Conservation (phyloP, 2,797 vertebrate genomes). For the Cheirogaleus major region DNA sequence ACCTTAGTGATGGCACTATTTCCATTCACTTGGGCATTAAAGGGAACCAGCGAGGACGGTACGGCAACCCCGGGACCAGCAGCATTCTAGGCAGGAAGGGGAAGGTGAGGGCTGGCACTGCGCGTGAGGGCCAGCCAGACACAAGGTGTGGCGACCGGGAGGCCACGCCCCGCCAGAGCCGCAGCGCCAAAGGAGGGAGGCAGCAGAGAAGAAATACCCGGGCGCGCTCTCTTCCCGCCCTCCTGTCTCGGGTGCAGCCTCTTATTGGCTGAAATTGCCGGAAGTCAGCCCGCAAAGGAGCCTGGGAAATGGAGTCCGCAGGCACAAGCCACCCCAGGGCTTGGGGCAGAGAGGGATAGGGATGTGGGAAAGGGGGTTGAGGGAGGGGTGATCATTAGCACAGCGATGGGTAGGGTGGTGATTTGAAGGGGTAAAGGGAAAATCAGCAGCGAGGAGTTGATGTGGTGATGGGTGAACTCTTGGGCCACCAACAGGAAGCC, state of each 20-base stretch:
- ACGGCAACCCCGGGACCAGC: background rate
- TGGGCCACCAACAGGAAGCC: background rate
- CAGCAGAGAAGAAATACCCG: background rate
- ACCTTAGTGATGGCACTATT: background rate
- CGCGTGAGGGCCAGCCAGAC: background rate
- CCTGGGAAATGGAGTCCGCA: background rate
- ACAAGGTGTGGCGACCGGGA: background rate
- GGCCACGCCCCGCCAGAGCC: background rate
- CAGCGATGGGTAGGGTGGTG: too few species aligned
- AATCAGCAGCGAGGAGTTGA: background rate
- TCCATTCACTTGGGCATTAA: background rate
- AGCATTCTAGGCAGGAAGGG: background rate
- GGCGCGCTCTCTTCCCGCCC: background rate
- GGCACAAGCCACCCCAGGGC: background rate
- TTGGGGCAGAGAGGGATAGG: background rate
- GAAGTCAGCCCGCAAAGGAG: background rate
- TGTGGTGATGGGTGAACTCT: background rate
- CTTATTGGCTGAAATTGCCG: background rate
- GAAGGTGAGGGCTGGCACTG: background rate
- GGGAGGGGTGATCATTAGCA: background rate
- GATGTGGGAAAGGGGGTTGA: too few species aligned
- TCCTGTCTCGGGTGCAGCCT: background rate
- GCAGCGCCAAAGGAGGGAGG: background rate
- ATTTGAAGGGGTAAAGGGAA: background rate
- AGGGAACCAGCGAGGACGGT: background rate